phyloP scores from a whole-genome alignment of 2,113 vertebrate species.

The Spilogale gracilis region DNA sequence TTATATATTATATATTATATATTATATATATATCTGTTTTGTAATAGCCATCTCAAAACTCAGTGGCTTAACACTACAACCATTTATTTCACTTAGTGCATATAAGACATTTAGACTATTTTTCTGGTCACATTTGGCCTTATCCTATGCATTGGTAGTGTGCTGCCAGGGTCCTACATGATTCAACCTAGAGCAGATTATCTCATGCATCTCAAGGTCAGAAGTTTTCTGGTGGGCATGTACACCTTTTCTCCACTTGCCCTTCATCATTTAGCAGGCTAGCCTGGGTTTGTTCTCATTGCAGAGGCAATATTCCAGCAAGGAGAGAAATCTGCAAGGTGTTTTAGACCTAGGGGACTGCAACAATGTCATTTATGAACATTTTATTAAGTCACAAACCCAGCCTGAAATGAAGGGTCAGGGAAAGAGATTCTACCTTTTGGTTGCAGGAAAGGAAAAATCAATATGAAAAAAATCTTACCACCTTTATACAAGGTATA shows the following conservation, averaged over 20 bases:
- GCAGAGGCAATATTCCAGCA: neutral
- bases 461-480: neutral
- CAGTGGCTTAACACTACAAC: neutral
- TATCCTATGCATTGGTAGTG: fast-evolving
- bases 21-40: neutral
- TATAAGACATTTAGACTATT: neutral
- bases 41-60: neutral
- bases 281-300: too few relatives aligned
- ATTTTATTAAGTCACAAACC: neutral
- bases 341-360: neutral
- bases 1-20: neutral
- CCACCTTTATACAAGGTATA: too few relatives aligned
- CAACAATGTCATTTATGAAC: neutral
- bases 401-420: neutral
- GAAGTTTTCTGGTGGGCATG: neutral
- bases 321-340: neutral
- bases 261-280: too few relatives aligned
- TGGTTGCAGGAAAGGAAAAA: neutral
- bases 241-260: neutral
- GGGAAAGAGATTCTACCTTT: neutral
- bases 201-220: neutral
- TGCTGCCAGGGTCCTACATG: neutral
- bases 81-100: neutral
- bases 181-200: neutral
- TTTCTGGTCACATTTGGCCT: too few relatives aligned